A percentile compares a stretch with the other conserved stretches of the same genome.
Evolutionary conservation across 1,140 invertebrate genomes (phyloP).

Genomic region (Zaprionus capensis): DNA sequence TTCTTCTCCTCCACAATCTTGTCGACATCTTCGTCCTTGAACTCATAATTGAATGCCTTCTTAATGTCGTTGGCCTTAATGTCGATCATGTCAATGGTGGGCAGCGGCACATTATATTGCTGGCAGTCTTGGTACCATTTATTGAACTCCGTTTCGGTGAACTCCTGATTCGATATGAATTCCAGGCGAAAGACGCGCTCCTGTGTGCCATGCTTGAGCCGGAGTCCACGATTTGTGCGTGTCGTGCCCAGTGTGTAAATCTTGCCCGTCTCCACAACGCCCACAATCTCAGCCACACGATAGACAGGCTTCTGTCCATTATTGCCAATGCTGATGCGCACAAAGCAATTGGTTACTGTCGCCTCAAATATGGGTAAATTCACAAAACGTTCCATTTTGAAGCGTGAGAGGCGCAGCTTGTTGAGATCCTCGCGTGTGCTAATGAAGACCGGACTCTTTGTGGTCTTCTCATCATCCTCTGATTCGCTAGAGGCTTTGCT

Average conservation of each 20-base stretch:
- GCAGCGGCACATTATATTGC: constrained; percentile 90
- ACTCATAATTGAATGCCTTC: constrained; percentile 94
- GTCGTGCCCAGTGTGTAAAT: constrained; percentile 96
- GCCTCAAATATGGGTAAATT: constrained; percentile 97
- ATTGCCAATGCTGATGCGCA: constrained; percentile 97
- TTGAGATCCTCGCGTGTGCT: constrained; percentile 92
- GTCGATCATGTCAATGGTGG: constrained; percentile 93
- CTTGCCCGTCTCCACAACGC: constrained; percentile 97
- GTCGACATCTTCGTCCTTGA: constrained; percentile 90
- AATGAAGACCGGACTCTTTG: constrained; percentile 88
- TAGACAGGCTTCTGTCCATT: constrained; percentile 93
- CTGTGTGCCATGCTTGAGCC: constrained; percentile 92
- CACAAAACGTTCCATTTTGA: constrained; percentile 97
- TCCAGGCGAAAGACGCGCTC: constrained; percentile 97
- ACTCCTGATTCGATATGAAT: constrained; percentile 99
- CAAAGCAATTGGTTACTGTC: constrained; percentile 96
- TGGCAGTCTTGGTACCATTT: constrained; percentile 96
- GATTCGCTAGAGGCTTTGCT: constrained; percentile 86
- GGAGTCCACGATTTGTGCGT: constrained; percentile 95
- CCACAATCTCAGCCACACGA: constrained; percentile 96
- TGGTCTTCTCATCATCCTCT: constrained; percentile 83
- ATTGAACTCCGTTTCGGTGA: constrained; percentile 95
- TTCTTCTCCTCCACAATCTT: constrained; percentile 97
- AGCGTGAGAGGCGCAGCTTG: constrained; percentile 94
- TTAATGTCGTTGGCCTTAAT: constrained; percentile 95